Evolutionary conservation across 2,888 invertebrate genomes (phyloP), one percentile per base, ranked within the genome.

Genomic region (Automeris io): DNA sequence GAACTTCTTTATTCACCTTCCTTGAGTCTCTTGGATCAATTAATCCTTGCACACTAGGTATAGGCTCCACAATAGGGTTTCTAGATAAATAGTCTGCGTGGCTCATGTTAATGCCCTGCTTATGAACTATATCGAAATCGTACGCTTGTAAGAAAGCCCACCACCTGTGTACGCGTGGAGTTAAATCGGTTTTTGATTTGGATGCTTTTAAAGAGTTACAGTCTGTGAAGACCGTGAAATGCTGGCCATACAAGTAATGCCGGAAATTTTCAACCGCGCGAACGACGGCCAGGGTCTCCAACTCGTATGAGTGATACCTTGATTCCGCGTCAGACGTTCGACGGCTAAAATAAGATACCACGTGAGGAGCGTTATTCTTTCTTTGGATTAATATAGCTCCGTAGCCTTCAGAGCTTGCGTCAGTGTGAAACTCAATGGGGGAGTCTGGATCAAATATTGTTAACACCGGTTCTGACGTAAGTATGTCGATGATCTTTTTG

Each of bases 61-160:
- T n/a, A n/a, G n/a, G n/a, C n/a, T n/a, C n/a, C n/a, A n/a, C n/a
- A n/a, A n/a, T n/a, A 1, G 43, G 55, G 33, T 61, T 63, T 18
- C 55, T 5, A 0, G 51, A 54, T 8, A 57, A 16, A 16, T 13
- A 55, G 13, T 61, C 57, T 0, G 51, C 57, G n/a, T 58, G 56
- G 25, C 45, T 52, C 50, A 61, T 50, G 0, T 22, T 1, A 0
- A 44, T 13, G 1, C 55, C 54, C 33, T 53, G 41, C 0, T 40
- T 8, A 12, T 61, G 50, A 0, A 48, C 21, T 0, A 62, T 51
- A 1, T 51, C 49, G 33, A 61, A 55, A n/a, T 46, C 41, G 9
- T 42, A 51, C 0, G 46, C 35, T 37, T 53, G 50, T 5, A 62
- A 23, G 16, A 43, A 47, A 1, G 48, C 49, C 53, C 53, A 54